Base-by-base conservation (phyloP, 1,140 invertebrate genomes). In the Listronotus oregonensis region DNA sequence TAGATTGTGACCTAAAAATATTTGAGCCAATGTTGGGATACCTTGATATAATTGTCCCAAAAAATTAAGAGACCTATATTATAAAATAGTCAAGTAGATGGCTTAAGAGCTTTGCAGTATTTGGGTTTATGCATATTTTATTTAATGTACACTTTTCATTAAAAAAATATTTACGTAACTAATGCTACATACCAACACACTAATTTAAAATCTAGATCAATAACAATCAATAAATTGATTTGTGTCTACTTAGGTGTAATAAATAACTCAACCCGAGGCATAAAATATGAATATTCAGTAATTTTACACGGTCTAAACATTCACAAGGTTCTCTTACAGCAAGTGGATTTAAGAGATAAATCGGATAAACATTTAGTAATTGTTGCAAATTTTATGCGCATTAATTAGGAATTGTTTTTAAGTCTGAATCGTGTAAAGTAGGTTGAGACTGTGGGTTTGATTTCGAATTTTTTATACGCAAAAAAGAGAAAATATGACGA, bases 291-390 rank as follows among this genome's bases (percentile, higher is more conserved):
- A 59, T 59, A 59, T 59, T 59, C 57, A 59, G 40, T 9, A 43
- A 32, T 37, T 47, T 21, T 47, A 47, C 21, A 17, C 44, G 44
- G 44, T 17, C 44, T 47, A 47, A 47, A 17, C 44, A 47, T 47
- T 47, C 44, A 21, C 44, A 47, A 47, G 44, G 44, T 47, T 47
- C 44, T 47, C 44, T 47, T 47, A 21, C 52, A 39, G 52, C 18
- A 55, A 55, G 52, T 55, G 52, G 52, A 51, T 55, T 55, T 55
- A 39, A 40, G n/a, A 17, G 52, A 55, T 55, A 55, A 21, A 40
- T 18, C n/a, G 34, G 52, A 55, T 55, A 55, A 55, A 55, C 52
- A 55, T 55, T 55, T 55, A 55, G 52, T 55, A 55, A 55, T 55
- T 42, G 52, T 55, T 55, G 52, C 52, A 55, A 55, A 55, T 55